Evolutionary conservation across 2,113 vertebrate genomes (phyloP).

Genomic region (Chinchilla lanigera): DNA sequence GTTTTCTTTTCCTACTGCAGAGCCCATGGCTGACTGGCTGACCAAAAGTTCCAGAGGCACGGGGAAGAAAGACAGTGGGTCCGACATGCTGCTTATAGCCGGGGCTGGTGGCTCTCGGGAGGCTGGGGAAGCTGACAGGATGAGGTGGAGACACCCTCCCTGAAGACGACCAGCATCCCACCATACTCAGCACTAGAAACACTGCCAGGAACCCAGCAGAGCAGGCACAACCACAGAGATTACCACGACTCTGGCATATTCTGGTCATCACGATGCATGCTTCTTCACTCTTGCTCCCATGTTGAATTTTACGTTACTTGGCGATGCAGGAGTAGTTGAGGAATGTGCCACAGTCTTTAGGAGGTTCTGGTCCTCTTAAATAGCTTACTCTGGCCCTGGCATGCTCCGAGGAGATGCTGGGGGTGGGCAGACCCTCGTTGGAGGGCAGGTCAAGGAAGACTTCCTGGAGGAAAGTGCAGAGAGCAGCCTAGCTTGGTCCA

Average conservation of each 20-base stretch:
- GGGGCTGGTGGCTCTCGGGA: neutral
- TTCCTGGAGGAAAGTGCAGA: neutral
- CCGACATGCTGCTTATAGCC: neutral
- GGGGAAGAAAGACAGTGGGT: fast-evolving
- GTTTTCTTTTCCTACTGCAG: conserved; percentile 24
- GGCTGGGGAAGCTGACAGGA: too few species aligned
- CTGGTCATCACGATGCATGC: too few species aligned
- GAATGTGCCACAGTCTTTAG: neutral
- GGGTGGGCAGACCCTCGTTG: neutral
- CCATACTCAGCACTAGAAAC: neutral
- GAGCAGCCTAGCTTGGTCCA: neutral
- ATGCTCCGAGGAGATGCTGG: neutral
- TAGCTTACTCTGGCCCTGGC: neutral
- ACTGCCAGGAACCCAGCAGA: neutral
- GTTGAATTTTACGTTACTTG: neutral
- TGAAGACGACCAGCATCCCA: neutral
- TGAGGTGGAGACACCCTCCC: neutral
- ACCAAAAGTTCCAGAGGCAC: neutral
- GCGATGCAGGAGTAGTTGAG: neutral
- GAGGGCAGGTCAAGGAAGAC: neutral
- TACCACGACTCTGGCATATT: neutral
- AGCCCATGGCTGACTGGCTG: neutral
- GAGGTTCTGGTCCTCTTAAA: neutral
- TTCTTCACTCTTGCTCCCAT: neutral
- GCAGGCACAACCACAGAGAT: neutral